A percentile compares a stretch with the other conserved stretches of the same genome.
phyloP scores from a whole-genome alignment of 2,113 vertebrate genomes.

The Mastomys natalensis region DNA sequence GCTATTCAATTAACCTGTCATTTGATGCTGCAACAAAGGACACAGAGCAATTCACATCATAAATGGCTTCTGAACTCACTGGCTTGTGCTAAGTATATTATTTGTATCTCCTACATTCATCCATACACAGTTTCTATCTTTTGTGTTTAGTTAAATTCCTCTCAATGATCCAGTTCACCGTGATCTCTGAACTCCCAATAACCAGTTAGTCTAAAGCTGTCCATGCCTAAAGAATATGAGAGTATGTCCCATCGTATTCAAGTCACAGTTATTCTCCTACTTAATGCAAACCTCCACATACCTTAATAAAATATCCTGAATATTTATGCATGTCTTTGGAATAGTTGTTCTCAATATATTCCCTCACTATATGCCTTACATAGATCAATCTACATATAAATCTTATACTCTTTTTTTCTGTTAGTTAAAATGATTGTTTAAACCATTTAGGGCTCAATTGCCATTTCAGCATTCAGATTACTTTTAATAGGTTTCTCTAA shows the following conservation, averaged over 20 bases:
- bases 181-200: slow-evolving; percentile 56
- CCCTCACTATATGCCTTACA: background rate
- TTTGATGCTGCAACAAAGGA: slow-evolving; percentile 60
- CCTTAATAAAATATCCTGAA: slow-evolving; percentile 46
- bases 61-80: slow-evolving; percentile 78
- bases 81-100: slow-evolving; percentile 66
- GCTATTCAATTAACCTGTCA: slow-evolving; percentile 83
- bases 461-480: slow-evolving; percentile 12
- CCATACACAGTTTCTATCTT: slow-evolving; percentile 51
- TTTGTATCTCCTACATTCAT: slow-evolving; percentile 51
- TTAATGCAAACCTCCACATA: slow-evolving; percentile 49
- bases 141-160: slow-evolving; percentile 65
- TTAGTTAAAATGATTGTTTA: background rate
- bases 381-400: slow-evolving; percentile 60
- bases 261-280: slow-evolving; percentile 23
- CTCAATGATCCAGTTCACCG: slow-evolving; percentile 66
- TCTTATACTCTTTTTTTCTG: background rate
- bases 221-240: slow-evolving; percentile 61
- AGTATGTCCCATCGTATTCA: background rate
- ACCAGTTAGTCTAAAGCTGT: slow-evolving; percentile 77
- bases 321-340: slow-evolving; percentile 48
- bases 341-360: slow-evolving; percentile 5
- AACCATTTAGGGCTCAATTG: background rate
- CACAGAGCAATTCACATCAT: slow-evolving; percentile 67
- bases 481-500: slow-evolving; percentile 20